Evolutionary conservation across 2,113 vertebrate species (phyloP).

Genomic region (Muscicapa adusta): DNA sequence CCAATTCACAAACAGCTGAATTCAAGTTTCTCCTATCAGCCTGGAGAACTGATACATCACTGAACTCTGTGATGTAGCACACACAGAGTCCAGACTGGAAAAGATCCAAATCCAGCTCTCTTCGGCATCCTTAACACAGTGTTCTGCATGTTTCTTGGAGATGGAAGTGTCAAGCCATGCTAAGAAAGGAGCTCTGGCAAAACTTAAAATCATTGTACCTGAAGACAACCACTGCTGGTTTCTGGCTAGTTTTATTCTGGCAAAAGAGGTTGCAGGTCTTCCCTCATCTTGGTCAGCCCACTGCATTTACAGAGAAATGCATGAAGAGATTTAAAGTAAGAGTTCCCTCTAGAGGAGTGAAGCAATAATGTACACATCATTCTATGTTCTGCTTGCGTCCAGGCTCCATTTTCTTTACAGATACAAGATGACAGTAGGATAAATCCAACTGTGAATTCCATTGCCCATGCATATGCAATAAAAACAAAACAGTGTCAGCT

Average conservation of each 20-base stretch:
- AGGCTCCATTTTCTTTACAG: not conserved
- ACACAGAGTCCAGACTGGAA: not conserved
- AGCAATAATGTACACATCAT: not conserved
- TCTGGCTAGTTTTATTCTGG: not conserved
- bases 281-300: not conserved
- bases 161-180: not conserved
- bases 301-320: not conserved
- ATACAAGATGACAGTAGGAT: not conserved
- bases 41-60: not conserved
- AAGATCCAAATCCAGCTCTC: not conserved
- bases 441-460: not conserved
- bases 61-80: too few species aligned
- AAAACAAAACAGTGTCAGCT: not conserved
- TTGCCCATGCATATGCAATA: not conserved
- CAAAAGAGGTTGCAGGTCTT: not conserved
- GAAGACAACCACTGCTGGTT: not conserved
- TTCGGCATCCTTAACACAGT: not conserved
- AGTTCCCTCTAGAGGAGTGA: slow-evolving; percentile 54
- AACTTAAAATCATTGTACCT: not conserved
- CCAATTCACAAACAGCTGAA: not conserved
- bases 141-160: not conserved
- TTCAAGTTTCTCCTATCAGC: not conserved
- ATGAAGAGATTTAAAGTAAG: not conserved
- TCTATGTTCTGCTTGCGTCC: not conserved
- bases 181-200: not conserved